Evolutionary conservation across 2,113 vertebrate genomes (phyloP).

Genomic region (Turdus rufiventris): DNA sequence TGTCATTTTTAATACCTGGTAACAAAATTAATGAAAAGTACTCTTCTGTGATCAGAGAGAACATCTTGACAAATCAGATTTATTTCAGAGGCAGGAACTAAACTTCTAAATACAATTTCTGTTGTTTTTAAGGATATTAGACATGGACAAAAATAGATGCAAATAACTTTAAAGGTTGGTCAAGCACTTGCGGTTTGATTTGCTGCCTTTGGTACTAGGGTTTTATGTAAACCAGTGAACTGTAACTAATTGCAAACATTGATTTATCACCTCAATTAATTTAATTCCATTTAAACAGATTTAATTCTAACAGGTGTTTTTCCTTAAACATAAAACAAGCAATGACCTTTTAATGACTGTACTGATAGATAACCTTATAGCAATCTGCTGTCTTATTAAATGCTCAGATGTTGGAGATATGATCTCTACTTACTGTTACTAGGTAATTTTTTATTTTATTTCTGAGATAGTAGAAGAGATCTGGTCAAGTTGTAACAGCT

Average conservation of each 20-base stretch:
- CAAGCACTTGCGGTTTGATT: background rate
- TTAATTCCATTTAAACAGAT: background rate
- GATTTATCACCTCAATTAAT: background rate
- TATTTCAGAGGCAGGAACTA: background rate
- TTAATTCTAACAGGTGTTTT: background rate
- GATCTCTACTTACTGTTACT: background rate
- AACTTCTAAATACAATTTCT: background rate
- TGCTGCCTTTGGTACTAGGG: background rate
- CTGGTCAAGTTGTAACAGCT: background rate
- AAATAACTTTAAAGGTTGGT: background rate
- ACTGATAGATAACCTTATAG: background rate
- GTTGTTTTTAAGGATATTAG: background rate
- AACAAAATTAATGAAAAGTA: background rate
- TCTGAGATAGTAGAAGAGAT: background rate
- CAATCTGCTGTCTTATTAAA: background rate
- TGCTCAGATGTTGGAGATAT: background rate
- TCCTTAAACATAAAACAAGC: background rate
- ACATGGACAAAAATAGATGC: background rate
- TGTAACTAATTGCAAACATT: background rate
- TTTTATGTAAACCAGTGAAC: background rate
- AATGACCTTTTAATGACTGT: background rate
- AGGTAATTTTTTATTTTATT: background rate
- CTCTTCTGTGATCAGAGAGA: background rate
- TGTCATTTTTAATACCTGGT: background rate
- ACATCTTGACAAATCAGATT: background rate